phyloP scores from a whole-genome alignment of 2,888 invertebrate species.

The Diadegma fenestrale region DNA sequence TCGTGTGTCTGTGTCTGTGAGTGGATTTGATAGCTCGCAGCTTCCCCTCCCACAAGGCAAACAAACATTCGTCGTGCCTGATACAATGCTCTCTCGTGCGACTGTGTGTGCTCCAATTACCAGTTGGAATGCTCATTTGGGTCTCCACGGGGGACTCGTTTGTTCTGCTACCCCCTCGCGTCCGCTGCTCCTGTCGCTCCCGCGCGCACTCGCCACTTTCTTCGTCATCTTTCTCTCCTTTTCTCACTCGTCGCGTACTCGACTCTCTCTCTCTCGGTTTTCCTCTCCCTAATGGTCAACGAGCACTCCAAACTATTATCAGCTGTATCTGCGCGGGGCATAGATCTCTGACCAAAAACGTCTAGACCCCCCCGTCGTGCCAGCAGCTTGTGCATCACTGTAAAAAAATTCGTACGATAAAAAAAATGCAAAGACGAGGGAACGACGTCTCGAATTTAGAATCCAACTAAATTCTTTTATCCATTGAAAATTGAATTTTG shows the following conservation, averaged over 20 bases:
- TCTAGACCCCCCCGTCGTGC: slow-evolving; percentile 26
- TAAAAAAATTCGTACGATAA: slow-evolving; percentile 28
- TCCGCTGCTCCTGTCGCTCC: slow-evolving; percentile 38
- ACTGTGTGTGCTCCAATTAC: slow-evolving; percentile 79
- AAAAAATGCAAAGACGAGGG: too few species aligned
- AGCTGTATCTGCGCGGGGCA: slow-evolving; percentile 63
- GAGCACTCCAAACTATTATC: slow-evolving; percentile 81
- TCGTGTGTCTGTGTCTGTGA: not conserved
- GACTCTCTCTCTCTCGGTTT: slow-evolving; percentile 11
- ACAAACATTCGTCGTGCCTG: slow-evolving; percentile 65
- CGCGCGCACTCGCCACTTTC: slow-evolving; percentile 47
- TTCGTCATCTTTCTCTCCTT: not conserved
- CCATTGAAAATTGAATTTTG: too few species aligned
- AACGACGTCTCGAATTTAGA: too few species aligned
- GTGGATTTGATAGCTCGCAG: slow-evolving; percentile 38
- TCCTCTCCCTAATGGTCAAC: slow-evolving; percentile 79
- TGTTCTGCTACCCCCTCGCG: slow-evolving; percentile 47
- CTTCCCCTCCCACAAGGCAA: slow-evolving; percentile 46
- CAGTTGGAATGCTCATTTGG: slow-evolving; percentile 82
- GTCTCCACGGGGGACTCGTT: slow-evolving; percentile 76
- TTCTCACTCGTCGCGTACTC: not conserved
- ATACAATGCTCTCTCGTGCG: slow-evolving; percentile 21
- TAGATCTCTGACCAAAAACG: slow-evolving; percentile 43
- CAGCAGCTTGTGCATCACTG: slow-evolving; percentile 8
- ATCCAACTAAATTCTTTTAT: too few species aligned